Evolutionary conservation across 2,888 invertebrate species (phyloP).

Genomic region (Pocota personata): DNA sequence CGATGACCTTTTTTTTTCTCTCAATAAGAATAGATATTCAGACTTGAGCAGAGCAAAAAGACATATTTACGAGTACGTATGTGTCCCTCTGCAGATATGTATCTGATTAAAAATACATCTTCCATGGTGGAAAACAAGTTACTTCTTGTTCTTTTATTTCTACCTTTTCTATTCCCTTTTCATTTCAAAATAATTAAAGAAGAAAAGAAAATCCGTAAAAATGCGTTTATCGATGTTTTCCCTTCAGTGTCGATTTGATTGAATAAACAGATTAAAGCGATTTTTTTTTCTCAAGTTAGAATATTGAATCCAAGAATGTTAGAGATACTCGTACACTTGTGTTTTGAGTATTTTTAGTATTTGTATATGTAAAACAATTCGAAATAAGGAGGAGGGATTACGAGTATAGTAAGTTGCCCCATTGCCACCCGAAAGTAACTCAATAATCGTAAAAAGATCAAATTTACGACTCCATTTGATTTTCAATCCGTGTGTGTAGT

Average conservation of each 20-base stretch:
- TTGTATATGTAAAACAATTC: slow-evolving; percentile 64
- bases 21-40: neutral
- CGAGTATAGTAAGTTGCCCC: slow-evolving; percentile 67
- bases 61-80: neutral
- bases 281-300: slow-evolving; percentile 15
- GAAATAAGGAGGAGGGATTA: slow-evolving; percentile 28
- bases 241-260: slow-evolving; percentile 57
- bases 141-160: slow-evolving; percentile 15
- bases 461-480: slow-evolving; percentile 65
- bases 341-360: slow-evolving; percentile 28
- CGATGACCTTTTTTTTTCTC: slow-evolving; percentile 25
- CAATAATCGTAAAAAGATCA: slow-evolving; percentile 72
- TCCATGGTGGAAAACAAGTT: slow-evolving; percentile 45
- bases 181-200: slow-evolving; percentile 53
- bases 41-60: slow-evolving; percentile 23
- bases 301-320: slow-evolving; percentile 54
- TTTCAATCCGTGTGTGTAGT: slow-evolving; percentile 25
- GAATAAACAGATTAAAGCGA: slow-evolving; percentile 57
- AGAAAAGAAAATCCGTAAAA: slow-evolving; percentile 19
- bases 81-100: slow-evolving; percentile 38
- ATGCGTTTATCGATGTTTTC: slow-evolving; percentile 38
- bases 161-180: slow-evolving; percentile 6
- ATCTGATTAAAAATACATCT: slow-evolving; percentile 37
- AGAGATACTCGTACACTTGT: slow-evolving; percentile 57
- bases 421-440: slow-evolving; percentile 68